A percentile compares a stretch with the other conserved stretches of the same genome.
Evolutionary conservation across 2,888 invertebrate genomes (phyloP).

Genomic region (Pristionchus mayeri): DNA sequence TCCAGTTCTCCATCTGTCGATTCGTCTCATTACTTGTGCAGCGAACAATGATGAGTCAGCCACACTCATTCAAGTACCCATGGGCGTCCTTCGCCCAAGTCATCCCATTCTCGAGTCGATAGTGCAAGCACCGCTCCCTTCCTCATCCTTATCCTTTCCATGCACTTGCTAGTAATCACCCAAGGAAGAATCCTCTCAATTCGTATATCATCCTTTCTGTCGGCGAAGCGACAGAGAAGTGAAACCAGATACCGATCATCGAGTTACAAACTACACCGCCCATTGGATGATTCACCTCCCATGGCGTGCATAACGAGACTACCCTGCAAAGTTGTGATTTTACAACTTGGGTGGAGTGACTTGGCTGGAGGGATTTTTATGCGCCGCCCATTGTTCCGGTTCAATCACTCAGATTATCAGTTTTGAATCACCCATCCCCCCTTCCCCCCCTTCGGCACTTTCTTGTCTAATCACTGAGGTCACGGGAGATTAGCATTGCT

Average conservation of each 20-base stretch:
- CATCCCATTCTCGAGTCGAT: constrained; percentile 21
- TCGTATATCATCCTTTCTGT: no score
- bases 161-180: neutral
- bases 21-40: constrained; percentile 26
- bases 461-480: neutral
- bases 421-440: neutral
- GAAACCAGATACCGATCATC: no score
- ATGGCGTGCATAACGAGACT: no score
- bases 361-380: neutral
- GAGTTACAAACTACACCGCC: no score
- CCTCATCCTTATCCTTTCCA: neutral
- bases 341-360: no score
- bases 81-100: neutral
- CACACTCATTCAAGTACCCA: constrained; percentile 34
- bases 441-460: neutral
- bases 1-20: neutral
- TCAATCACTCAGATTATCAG: constrained; percentile 16
- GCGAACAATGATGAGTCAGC: neutral
- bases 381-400: neutral
- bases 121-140: constrained; percentile 11
- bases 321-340: no score
- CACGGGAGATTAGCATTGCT: neutral
- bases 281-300: no score
- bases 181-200: no score
- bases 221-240: no score